Evolutionary conservation across 2,113 vertebrate genomes (phyloP).

Genomic region (Gavia stellata): DNA sequence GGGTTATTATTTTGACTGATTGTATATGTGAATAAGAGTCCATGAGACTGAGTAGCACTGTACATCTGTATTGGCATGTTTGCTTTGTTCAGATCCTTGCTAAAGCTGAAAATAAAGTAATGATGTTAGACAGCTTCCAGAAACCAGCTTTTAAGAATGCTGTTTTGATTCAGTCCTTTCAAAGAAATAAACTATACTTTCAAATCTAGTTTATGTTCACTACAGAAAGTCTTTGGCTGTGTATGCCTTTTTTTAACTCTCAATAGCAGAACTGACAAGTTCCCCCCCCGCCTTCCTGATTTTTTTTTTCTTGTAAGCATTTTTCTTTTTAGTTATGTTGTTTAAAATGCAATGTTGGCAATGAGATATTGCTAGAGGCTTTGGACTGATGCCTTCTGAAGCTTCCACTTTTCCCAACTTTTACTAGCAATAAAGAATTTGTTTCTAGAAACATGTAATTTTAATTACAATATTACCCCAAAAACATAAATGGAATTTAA

Average conservation of each 20-base stretch:
- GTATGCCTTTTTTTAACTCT: background rate
- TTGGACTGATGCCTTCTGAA: conserved; percentile 43
- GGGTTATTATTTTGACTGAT: background rate
- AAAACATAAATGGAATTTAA: conserved; percentile 67
- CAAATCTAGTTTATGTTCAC: background rate
- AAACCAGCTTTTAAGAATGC: background rate
- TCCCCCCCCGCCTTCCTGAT: background rate
- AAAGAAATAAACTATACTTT: background rate
- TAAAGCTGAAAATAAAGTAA: background rate
- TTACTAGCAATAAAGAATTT: conserved; percentile 55
- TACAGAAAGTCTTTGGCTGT: background rate
- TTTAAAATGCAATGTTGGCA: conserved; percentile 47
- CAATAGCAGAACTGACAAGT: background rate
- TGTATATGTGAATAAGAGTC: background rate
- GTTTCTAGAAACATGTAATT: conserved; percentile 51
- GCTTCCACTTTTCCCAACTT: conserved; percentile 35
- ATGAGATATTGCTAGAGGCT: conserved; percentile 43
- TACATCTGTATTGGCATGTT: background rate
- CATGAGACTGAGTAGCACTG: background rate
- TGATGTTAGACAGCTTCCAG: background rate
- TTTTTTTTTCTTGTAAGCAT: background rate
- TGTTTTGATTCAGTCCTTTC: background rate
- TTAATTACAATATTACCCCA: conserved; percentile 51
- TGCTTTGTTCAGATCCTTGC: background rate
- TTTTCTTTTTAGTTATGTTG: background rate